Conservation (phyloP, 1,140 invertebrate species). For the Cepaea nemoralis region DNA sequence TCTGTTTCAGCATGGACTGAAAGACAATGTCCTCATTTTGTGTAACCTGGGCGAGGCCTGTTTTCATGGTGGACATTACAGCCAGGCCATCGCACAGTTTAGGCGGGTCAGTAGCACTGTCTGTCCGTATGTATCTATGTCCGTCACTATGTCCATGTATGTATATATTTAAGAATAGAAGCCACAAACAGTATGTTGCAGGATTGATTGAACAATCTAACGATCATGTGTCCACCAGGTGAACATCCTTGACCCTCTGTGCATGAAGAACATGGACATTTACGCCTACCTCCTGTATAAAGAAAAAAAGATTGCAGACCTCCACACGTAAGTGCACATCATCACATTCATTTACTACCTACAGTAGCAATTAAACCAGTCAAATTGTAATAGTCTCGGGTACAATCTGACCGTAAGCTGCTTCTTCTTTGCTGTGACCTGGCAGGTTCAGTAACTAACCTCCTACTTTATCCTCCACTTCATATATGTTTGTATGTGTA, state of each 20-base stretch:
- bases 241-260: conserved; percentile 76
- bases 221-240: conserved; percentile 69
- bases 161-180: neutral
- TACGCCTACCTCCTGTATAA: conserved; percentile 72
- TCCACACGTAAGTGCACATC: conserved; percentile 73
- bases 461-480: too few species aligned
- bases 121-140: too few species aligned
- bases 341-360: too few species aligned
- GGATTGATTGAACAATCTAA: too few species aligned
- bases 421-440: too few species aligned
- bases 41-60: conserved; percentile 79
- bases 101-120: conserved; percentile 71
- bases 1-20: conserved; percentile 68
- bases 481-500: too few species aligned
- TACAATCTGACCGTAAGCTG: too few species aligned
- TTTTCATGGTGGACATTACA: conserved; percentile 76
- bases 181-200: too few species aligned
- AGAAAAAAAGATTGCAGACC: conserved; percentile 72
- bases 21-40: conserved; percentile 79
- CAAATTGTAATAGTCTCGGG: too few species aligned
- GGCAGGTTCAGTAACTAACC: too few species aligned
- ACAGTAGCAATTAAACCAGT: too few species aligned
- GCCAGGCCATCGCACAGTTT: conserved; percentile 65
- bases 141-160: too few species aligned
- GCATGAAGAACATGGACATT: conserved; percentile 75